A percentile compares a stretch with the other conserved stretches of the same genome.
Evolutionary conservation across 2,113 vertebrate genomes (phyloP).

Genomic region (Pollachius pollachius): DNA sequence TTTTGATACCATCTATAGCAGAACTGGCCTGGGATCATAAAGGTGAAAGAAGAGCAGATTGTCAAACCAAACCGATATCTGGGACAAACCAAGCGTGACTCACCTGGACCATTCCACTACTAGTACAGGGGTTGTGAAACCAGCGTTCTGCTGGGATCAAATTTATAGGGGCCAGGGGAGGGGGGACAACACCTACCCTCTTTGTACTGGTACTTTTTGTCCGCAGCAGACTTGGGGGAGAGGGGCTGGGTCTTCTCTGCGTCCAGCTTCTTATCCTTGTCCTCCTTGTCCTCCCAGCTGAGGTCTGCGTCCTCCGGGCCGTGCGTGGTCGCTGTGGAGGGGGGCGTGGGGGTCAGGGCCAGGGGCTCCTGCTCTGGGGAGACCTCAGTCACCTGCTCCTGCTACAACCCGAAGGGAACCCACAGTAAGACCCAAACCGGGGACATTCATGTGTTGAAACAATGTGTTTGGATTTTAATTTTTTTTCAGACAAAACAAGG

Average conservation of each 20-base stretch:
- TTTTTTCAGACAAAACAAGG: too few relatives aligned
- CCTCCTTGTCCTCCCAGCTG: constrained; percentile 96
- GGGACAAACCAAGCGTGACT: too few relatives aligned
- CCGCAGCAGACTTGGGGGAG: constrained; percentile 21
- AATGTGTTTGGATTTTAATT: too few relatives aligned
- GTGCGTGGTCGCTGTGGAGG: constrained; percentile 59
- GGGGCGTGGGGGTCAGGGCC: constrained; percentile 30
- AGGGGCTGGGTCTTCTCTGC: constrained; percentile 83
- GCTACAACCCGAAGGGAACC: not conserved
- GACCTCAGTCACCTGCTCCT: constrained; percentile 63
- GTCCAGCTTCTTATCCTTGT: constrained; percentile 92
- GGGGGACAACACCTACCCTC: constrained; percentile 76
- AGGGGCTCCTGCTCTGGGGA: constrained; percentile 46
- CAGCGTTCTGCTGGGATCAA: not conserved
- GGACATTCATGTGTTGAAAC: too few relatives aligned
- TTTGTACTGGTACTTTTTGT: constrained; percentile 94
- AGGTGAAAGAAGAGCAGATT: too few relatives aligned
- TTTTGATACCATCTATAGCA: too few relatives aligned
- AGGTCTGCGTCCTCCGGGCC: constrained; percentile 82
- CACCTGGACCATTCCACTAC: too few relatives aligned
- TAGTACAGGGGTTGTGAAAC: too few relatives aligned
- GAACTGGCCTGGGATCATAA: too few relatives aligned
- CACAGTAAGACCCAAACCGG: too few relatives aligned
- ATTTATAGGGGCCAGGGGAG: not conserved
- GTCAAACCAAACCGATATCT: too few relatives aligned